Conservation (phyloP, 2,113 vertebrate species). For the Syrrhaptes paradoxus region DNA sequence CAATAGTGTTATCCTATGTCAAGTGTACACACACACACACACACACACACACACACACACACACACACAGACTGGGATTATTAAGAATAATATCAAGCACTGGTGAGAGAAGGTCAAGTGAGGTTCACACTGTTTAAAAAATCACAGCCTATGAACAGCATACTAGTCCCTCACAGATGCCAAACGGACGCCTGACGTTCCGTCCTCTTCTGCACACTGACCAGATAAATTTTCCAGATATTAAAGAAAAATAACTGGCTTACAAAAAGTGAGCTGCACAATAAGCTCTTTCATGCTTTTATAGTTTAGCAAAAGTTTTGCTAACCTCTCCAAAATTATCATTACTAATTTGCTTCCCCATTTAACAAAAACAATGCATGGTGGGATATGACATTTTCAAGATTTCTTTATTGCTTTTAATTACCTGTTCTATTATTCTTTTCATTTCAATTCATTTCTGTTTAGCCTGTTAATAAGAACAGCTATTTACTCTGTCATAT, state of each 20-base stretch:
- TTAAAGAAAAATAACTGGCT: neutral
- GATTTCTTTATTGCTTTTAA: neutral
- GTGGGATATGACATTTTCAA: neutral
- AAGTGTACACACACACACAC: neutral
- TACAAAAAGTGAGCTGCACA: neutral
- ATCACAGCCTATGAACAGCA: neutral
- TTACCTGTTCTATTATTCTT: neutral
- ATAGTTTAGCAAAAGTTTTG: neutral
- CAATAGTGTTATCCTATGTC: neutral
- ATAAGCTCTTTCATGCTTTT: neutral
- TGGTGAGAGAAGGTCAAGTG: neutral
- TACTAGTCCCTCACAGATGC: neutral
- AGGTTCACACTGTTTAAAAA: neutral
- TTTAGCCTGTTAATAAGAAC: neutral
- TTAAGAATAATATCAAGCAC: neutral
- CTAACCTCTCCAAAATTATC: neutral
- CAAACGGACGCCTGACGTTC: rapidly evolving
- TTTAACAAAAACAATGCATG: neutral
- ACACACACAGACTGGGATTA: neutral
- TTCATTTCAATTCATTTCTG: neutral
- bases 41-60: neutral
- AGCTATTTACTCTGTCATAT: neutral
- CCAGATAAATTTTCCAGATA: neutral
- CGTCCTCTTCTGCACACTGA: neutral
- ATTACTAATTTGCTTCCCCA: neutral